phyloP scores from a whole-genome alignment of 2,888 invertebrate species.

The Stenchaetothrips biformis region DNA sequence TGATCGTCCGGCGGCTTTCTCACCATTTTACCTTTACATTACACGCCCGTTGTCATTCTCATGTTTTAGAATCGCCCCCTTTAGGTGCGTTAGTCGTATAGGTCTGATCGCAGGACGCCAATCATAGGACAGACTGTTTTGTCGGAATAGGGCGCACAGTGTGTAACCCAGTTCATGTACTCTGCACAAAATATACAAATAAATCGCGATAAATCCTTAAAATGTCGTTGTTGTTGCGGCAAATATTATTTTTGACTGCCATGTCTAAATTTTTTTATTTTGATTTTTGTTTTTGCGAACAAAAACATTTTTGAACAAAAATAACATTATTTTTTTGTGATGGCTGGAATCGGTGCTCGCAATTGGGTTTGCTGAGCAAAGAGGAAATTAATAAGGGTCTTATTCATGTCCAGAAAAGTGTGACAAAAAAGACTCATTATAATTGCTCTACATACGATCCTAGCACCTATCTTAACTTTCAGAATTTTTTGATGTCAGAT shows the following conservation, averaged over 20 bases:
- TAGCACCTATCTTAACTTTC: neutral
- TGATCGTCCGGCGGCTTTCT: slow-evolving; percentile 9
- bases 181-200: slow-evolving; percentile 8
- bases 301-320: neutral
- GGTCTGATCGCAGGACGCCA: neutral
- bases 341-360: too few relatives aligned
- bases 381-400: too few relatives aligned
- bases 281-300: slow-evolving; percentile 10
- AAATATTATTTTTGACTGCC: slow-evolving; percentile 8
- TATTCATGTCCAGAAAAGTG: too few relatives aligned
- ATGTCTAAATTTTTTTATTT: neutral
- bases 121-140: slow-evolving; percentile 11
- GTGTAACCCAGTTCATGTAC: slow-evolving; percentile 1
- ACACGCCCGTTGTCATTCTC: neutral
- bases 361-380: too few relatives aligned
- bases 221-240: neutral
- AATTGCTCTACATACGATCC: neutral
- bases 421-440: neutral
- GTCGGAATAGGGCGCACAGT: neutral
- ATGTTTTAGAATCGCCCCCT: neutral
- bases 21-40: neutral
- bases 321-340: neutral
- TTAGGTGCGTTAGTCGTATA: too few relatives aligned
- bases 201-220: neutral
- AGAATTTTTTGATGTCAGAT: slow-evolving; percentile 1